Conservation (phyloP, 2,888 invertebrate species). For the Tinea trinotella region DNA sequence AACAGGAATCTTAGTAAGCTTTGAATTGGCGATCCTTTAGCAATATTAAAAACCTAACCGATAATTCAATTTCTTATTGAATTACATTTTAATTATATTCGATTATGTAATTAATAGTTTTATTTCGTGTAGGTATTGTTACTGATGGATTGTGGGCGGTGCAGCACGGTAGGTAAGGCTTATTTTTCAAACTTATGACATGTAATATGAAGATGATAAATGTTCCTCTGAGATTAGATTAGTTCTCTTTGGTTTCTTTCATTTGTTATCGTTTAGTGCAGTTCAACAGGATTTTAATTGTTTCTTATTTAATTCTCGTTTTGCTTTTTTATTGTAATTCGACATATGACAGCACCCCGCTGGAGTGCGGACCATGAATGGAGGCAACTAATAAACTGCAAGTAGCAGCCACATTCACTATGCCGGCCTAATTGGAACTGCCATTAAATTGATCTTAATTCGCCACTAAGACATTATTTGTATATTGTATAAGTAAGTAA, state of each 20-base stretch:
- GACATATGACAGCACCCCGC: too few relatives aligned
- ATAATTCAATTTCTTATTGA: constrained; percentile 52
- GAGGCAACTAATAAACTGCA: too few relatives aligned
- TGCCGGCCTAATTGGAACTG: too few relatives aligned
- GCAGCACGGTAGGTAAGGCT: constrained; percentile 41
- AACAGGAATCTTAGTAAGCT: too few relatives aligned
- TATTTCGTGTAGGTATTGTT: constrained; percentile 27
- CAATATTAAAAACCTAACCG: constrained; percentile 12
- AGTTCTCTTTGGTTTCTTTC: constrained; percentile 36
- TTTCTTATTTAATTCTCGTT: too few relatives aligned
- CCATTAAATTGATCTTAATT: too few relatives aligned
- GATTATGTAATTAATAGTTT: constrained; percentile 50
- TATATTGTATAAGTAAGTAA: too few relatives aligned
- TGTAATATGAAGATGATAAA: constrained; percentile 39
- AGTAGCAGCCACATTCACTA: too few relatives aligned
- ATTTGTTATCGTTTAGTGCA: constrained; percentile 23
- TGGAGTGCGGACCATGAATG: too few relatives aligned
- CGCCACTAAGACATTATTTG: too few relatives aligned
- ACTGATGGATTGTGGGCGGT: constrained; percentile 28
- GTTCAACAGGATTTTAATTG: neutral
- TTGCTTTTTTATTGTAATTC: too few relatives aligned
- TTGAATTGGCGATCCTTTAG: too few relatives aligned
- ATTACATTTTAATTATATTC: constrained; percentile 54
- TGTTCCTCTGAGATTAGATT: constrained; percentile 39
- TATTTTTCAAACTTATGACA: constrained; percentile 45